These are phyloP conservation scores for Orestias chungarensis DNA, from an alignment of 2,797 vertebrate genomes.

Conservation along the genomic window DNA sequence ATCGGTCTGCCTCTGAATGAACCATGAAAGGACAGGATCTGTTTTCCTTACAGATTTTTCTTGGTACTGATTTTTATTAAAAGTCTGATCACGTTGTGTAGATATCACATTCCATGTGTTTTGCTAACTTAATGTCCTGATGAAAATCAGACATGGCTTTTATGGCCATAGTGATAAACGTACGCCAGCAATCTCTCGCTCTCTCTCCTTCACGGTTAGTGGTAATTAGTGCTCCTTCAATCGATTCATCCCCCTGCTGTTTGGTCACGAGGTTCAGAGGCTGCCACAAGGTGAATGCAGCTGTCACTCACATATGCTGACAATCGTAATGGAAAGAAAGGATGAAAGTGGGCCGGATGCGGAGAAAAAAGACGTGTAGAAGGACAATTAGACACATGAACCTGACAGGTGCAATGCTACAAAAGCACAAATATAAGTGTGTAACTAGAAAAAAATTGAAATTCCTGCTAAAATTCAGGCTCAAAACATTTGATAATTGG, in stretches of 20 bases:
- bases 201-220: slow-evolving; percentile 64
- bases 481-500: too few species aligned
- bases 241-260: slow-evolving; percentile 54
- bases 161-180: slow-evolving; percentile 60
- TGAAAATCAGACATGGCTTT: slow-evolving; percentile 58
- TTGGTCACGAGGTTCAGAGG: slow-evolving; percentile 64
- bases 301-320: slow-evolving; percentile 59
- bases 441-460: too few species aligned
- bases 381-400: slow-evolving; percentile 23
- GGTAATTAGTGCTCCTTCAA: slow-evolving; percentile 71
- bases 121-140: slow-evolving; percentile 55
- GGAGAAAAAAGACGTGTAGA: slow-evolving; percentile 18
- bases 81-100: slow-evolving; percentile 44
- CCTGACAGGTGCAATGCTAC: slow-evolving; percentile 17
- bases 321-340: slow-evolving; percentile 34
- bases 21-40: slow-evolving; percentile 5
- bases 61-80: slow-evolving; percentile 29
- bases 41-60: slow-evolving; percentile 37
- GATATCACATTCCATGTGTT: slow-evolving; percentile 62
- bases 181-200: slow-evolving; percentile 56
- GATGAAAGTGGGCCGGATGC: slow-evolving; percentile 26
- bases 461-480: too few species aligned
- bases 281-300: slow-evolving; percentile 51
- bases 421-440: slow-evolving; percentile 2
- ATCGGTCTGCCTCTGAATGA: slow-evolving; percentile 2